A percentile compares a stretch with the other conserved stretches of the same genome.
These are phyloP conservation scores for Aphelocoma coerulescens DNA, from an alignment of 2,113 vertebrate species.

Conservation along the genomic window DNA sequence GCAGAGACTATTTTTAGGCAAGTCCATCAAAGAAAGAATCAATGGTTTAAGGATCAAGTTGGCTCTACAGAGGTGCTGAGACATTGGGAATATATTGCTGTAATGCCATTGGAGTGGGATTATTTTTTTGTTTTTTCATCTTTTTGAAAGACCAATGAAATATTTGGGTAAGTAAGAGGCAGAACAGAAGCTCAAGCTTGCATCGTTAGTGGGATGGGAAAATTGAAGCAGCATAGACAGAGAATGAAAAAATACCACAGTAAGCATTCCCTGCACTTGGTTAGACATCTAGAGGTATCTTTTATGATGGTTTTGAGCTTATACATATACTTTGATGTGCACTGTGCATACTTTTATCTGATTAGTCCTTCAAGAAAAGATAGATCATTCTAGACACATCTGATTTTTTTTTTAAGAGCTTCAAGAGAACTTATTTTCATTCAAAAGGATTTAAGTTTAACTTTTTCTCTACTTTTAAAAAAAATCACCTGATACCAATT, in stretches of 20 bases:
- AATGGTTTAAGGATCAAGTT: not conserved
- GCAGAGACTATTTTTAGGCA: not conserved
- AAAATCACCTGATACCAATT: constrained; percentile 84
- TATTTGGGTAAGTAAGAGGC: not conserved
- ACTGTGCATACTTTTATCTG: constrained; percentile 41
- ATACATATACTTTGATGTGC: constrained; percentile 26
- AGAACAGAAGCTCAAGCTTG: not conserved
- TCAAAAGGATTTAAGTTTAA: constrained; percentile 64
- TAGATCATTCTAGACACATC: constrained; percentile 43
- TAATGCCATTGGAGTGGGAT: not conserved
- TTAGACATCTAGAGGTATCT: not conserved
- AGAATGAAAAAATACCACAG: not conserved
- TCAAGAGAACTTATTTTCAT: constrained; percentile 55
- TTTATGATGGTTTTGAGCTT: constrained; percentile 5
- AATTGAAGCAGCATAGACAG: not conserved
- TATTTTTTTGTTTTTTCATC: not conserved
- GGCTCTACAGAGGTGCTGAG: not conserved
- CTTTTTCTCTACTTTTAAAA: constrained; percentile 48
- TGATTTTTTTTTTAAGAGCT: constrained; percentile 45
- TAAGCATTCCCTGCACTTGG: not conserved
- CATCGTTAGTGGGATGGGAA: not conserved
- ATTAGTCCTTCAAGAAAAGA: constrained; percentile 60
- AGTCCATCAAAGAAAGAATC: not conserved
- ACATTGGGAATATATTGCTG: not conserved
- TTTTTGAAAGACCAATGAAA: not conserved